These are phyloP conservation scores for Pediacus dermestoides DNA, from an alignment of 2,888 invertebrate species.

Conservation along the genomic window DNA sequence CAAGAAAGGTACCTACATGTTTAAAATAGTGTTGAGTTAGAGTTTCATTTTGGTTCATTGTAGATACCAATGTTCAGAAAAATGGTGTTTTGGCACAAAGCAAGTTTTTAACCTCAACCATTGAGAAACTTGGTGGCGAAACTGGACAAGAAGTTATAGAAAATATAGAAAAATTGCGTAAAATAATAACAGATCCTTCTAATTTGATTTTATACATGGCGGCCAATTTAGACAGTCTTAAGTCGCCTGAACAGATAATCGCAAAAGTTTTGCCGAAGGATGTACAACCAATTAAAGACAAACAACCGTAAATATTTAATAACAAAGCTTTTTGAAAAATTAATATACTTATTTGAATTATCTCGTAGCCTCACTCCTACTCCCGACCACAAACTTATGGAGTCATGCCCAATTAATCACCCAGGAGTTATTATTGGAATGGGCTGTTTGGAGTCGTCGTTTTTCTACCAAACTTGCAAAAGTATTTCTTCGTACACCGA, in stretches of 20 bases:
- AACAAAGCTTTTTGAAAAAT: not conserved
- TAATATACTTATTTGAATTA: not conserved
- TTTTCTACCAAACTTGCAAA: conserved; percentile 64
- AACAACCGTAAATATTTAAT: conserved; percentile 19
- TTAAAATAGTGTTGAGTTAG: conserved; percentile 2
- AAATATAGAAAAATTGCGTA: conserved; percentile 59
- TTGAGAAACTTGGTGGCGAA: conserved; percentile 57
- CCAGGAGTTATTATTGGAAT: conserved; percentile 71
- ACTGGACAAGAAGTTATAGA: conserved; percentile 50
- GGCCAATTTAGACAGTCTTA: conserved; percentile 63
- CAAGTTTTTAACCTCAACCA: conserved; percentile 66
- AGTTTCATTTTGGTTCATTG: not conserved
- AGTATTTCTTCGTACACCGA: conserved; percentile 62
- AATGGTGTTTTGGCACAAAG: conserved; percentile 73
- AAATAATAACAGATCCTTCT: conserved; percentile 56
- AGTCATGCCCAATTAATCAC: conserved; percentile 41
- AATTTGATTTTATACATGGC: conserved; percentile 70
- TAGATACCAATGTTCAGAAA: conserved; percentile 69
- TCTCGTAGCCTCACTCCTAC: conserved; percentile 47
- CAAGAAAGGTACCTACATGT: conserved; percentile 37
- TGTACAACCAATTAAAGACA: conserved; percentile 16
- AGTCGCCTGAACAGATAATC: conserved; percentile 48
- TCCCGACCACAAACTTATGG: conserved; percentile 51
- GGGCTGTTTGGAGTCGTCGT: conserved; percentile 78
- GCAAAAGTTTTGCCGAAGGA: conserved; percentile 29